Evolutionary conservation across 2,888 invertebrate genomes (phyloP), one percentile per base, ranked within the genome.

Genomic region (Perithous albicinctus): DNA sequence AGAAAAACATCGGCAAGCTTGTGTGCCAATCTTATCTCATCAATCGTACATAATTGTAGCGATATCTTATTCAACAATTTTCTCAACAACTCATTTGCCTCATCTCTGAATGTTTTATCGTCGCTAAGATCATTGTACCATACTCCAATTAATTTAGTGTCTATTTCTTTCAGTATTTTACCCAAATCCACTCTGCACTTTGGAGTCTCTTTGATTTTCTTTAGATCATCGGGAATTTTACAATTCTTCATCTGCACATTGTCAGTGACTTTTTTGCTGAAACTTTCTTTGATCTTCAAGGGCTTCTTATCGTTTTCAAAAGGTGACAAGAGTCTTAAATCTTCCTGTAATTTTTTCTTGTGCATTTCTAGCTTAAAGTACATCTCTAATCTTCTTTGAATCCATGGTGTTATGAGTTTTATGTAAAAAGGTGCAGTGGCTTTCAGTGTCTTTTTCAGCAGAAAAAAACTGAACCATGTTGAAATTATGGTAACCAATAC

Each of bases 1-100:
- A 95, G 92, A 54, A 95, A 91, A 72, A 96, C 93, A 64, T 94
- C 94, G 20, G 95, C 91, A 54, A 93, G 78, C 35, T 93, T 93
- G 81, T 94, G 93, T 10, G 92, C 86, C 43, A 94, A 84, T 78
- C 91, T 91, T 61, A 92, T 89, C 77, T 93, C 92, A 82, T 93
- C 93, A 48, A 94, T 90, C 76, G 91, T 85, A 51, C 90, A 84
- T 77, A 93, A 87, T 78, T 93, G 91, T 72, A 91, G 89, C 23
- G 92, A 88, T 23, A 94, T 85, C 82, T 92, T 92, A 46, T 88
- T 88, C 48, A 94, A 89, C 78, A 93, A 89, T 69, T 92, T 92
- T 83, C 92, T 93, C 18, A 94, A 85, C 64, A 94, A 88, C 35
- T 88, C 84, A 85, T 90, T 92, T 12, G 93, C 92, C 86, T 94